Evolutionary conservation across 37 sponge, comb jelly and placozoan species (phyloP).

Genomic region (Chondrosia reniformis): DNA sequence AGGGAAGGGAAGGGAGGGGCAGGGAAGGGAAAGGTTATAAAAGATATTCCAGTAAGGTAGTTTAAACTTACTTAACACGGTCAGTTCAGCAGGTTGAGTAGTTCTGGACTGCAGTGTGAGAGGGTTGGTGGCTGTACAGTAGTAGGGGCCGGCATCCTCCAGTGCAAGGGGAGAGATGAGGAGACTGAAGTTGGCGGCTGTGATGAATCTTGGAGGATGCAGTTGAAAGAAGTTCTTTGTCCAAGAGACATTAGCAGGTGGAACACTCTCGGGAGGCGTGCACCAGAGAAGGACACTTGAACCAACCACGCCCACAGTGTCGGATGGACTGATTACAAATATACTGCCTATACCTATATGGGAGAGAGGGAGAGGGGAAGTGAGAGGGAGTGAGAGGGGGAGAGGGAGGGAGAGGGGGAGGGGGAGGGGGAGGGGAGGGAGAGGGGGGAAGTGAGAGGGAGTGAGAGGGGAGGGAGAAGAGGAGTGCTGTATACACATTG

Average conservation of each 20-base stretch:
- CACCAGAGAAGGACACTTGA: slow-evolving; percentile 16
- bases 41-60: no score
- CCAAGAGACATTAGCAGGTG: slow-evolving; percentile 60
- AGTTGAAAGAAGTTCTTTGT: slow-evolving; percentile 15
- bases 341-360: slow-evolving; percentile 28
- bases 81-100: slow-evolving; percentile 26
- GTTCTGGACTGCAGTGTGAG: slow-evolving; percentile 23
- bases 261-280: slow-evolving; percentile 51
- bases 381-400: not conserved
- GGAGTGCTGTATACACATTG: not conserved
- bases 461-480: not conserved
- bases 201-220: not conserved
- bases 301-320: slow-evolving; percentile 38
- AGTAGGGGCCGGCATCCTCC: slow-evolving; percentile 9
- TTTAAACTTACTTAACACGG: slow-evolving; percentile 34
- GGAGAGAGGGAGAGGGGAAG: not conserved
- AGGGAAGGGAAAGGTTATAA: no score
- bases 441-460: not conserved
- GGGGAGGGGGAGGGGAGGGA: not conserved
- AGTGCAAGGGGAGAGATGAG: not conserved
- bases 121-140: not conserved
- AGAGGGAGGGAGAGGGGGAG: not conserved
- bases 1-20: not conserved
- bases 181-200: slow-evolving; percentile 2
- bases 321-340: slow-evolving; percentile 37